Conservation (phyloP, 2,113 vertebrate species). For the Panurus biarmicus region DNA sequence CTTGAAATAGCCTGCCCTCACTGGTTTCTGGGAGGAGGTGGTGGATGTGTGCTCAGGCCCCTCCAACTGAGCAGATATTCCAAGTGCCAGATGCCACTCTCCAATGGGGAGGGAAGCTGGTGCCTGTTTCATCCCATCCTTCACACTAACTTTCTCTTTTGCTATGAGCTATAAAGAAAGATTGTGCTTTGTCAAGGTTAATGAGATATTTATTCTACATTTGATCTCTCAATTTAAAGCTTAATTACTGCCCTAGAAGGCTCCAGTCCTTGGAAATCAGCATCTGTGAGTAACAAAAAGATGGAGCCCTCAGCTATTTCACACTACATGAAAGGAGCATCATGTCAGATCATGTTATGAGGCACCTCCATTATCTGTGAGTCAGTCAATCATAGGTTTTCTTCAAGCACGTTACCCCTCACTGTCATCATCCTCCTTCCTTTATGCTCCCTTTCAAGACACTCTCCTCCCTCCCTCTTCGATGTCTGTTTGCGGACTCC, state of each 20-base stretch:
- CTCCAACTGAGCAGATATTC: neutral
- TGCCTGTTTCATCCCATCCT: neutral
- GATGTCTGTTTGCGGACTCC: neutral
- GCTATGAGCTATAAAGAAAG: neutral
- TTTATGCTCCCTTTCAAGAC: neutral
- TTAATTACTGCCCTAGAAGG: constrained; percentile 18
- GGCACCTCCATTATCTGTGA: neutral
- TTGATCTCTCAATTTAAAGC: neutral
- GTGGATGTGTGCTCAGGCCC: neutral
- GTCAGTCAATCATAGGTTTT: neutral
- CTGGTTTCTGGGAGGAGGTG: neutral
- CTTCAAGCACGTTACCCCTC: neutral
- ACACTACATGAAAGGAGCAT: neutral
- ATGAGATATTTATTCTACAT: constrained; percentile 11
- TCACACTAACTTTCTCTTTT: neutral
- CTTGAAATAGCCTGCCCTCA: neutral
- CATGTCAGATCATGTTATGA: neutral
- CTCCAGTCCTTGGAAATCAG: neutral
- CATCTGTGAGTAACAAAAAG: neutral
- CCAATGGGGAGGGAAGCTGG: neutral
- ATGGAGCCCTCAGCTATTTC: neutral
- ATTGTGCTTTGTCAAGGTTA: neutral
- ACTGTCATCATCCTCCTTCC: neutral
- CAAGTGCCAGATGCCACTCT: neutral
- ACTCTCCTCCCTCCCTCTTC: neutral